These are phyloP conservation scores for Clarias gariepinus DNA, from an alignment of 2,113 vertebrate species.

Conservation along the genomic window DNA sequence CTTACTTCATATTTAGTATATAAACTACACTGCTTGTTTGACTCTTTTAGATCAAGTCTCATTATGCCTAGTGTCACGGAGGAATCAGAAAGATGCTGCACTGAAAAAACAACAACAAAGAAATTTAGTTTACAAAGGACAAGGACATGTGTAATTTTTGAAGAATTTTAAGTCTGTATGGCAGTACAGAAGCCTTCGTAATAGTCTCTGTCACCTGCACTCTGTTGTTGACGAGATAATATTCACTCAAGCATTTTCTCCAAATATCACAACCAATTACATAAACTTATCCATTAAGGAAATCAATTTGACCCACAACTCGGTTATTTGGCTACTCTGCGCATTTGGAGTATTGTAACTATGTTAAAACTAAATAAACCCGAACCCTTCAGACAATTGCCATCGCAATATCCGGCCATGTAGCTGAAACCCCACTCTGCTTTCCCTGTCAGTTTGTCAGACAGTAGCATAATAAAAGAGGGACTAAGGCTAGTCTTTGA, in stretches of 20 bases:
- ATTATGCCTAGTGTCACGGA: neutral
- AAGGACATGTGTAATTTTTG: neutral
- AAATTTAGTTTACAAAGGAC: neutral
- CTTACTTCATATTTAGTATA: neutral
- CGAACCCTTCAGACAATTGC: constrained; percentile 44
- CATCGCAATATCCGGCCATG: constrained; percentile 46
- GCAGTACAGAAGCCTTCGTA: neutral
- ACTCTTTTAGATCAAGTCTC: neutral
- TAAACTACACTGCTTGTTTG: neutral
- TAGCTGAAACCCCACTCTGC: constrained; percentile 44
- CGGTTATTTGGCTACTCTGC: neutral
- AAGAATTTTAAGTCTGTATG: neutral
- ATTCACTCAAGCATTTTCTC: neutral
- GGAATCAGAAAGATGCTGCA: no score
- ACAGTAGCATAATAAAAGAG: constrained; percentile 50
- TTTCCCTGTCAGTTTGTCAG: constrained; percentile 54
- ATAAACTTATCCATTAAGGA: constrained; percentile 25
- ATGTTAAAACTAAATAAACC: constrained; percentile 44
- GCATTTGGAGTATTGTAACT: constrained; percentile 32
- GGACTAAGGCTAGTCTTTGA: constrained; percentile 52
- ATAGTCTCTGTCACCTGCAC: neutral
- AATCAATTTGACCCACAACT: constrained; percentile 15
- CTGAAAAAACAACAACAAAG: neutral
- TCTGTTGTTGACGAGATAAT: neutral
- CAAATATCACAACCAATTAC: constrained; percentile 15